Conservation (phyloP, 2,888 invertebrate species). For the Diarsia brunnea region DNA sequence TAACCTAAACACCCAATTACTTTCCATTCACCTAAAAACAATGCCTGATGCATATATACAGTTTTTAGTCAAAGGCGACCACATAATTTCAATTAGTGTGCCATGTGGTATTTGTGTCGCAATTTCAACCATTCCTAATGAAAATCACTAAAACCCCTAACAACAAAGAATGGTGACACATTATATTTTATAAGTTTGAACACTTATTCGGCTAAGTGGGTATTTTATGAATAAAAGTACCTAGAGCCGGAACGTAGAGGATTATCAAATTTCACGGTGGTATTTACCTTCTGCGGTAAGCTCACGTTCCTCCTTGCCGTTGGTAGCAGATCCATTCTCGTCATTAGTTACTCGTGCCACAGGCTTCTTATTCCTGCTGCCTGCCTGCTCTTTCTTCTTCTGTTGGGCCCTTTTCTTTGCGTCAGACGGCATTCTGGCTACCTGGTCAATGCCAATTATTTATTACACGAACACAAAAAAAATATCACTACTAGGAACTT, state of each 20-base stretch:
- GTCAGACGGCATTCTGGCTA: constrained; percentile 97
- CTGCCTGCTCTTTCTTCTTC: constrained; percentile 98
- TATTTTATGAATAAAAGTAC: neutral
- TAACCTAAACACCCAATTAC: constrained; percentile 16
- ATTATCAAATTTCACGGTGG: constrained; percentile 57
- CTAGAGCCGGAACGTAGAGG: neutral
- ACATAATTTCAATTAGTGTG: neutral
- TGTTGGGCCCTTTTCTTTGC: constrained; percentile 99
- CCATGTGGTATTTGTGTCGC: constrained; percentile 39
- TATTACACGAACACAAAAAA: constrained; percentile 65
- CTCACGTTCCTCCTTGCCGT: constrained; percentile 90
- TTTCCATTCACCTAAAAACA: neutral
- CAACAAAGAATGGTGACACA: constrained; percentile 36
- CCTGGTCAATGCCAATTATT: constrained; percentile 69
- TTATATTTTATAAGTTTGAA: neutral
- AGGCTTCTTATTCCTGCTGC: constrained; percentile 92
- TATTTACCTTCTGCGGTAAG: constrained; percentile 93
- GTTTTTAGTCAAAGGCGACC: neutral
- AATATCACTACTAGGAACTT: constrained; percentile 19
- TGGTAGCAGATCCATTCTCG: constrained; percentile 89
- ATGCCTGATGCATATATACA: neutral
- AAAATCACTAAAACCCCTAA: neutral
- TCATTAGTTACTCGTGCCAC: constrained; percentile 89
- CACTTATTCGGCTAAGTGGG: neutral
- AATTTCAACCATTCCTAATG: neutral